Evolutionary conservation across 2,888 invertebrate genomes (phyloP).

Genomic region (Orchesella flavescens): DNA sequence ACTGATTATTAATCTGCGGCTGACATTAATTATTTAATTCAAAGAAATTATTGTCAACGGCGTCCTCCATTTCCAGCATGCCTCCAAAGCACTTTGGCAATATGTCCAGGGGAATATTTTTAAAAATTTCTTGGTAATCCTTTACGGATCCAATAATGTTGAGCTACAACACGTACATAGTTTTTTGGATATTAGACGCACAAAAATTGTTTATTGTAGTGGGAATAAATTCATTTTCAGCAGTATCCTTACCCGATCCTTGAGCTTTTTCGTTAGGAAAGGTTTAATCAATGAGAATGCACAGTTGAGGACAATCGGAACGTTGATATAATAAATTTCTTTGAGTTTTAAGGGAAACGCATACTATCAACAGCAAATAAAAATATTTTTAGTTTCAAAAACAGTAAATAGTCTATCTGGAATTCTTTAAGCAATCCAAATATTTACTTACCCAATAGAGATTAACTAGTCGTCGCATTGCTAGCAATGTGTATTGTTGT

Average conservation of each 20-base stretch:
- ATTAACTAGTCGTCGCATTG: constrained; percentile 28
- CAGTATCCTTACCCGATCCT: neutral
- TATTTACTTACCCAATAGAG: constrained; percentile 30
- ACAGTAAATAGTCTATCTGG: too few species aligned
- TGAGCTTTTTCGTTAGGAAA: neutral
- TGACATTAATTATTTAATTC: too few species aligned
- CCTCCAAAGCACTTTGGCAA: constrained; percentile 25
- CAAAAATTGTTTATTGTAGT: too few species aligned
- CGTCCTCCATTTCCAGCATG: constrained; percentile 14
- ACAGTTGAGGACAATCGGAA: neutral
- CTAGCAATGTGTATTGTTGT: constrained; percentile 19
- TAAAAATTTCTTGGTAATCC: too few species aligned
- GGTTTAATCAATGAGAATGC: neutral
- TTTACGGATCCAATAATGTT: too few species aligned
- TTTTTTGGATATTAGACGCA: too few species aligned
- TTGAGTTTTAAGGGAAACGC: neutral
- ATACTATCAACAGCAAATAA: neutral
- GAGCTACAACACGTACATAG: too few species aligned
- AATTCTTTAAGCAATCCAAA: too few species aligned
- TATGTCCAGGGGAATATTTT: too few species aligned
- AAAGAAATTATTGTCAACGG: neutral
- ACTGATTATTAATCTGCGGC: too few species aligned
- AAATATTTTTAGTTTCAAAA: too few species aligned
- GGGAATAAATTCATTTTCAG: too few species aligned
- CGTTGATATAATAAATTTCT: neutral